Evolutionary conservation across 2,113 vertebrate genomes (phyloP).

Genomic region (Piaya cayana): DNA sequence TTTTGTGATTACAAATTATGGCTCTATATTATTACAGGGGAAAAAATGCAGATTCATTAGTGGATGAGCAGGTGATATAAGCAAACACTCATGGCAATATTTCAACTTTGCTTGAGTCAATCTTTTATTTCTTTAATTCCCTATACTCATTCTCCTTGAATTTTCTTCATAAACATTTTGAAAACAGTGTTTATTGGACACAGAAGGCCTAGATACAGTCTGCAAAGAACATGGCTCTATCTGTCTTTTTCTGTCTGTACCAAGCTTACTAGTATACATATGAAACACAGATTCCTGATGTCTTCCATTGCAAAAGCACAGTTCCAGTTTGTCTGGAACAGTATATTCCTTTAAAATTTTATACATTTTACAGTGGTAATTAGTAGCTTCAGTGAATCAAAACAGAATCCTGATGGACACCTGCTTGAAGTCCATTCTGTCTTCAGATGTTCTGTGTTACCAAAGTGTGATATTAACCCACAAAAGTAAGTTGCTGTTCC

Average conservation of each 20-base stretch:
- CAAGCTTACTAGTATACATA: not conserved
- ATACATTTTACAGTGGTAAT: not conserved
- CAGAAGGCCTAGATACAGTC: not conserved
- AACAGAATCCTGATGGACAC: not conserved
- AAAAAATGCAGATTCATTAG: not conserved
- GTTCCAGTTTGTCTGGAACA: not conserved
- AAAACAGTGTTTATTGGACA: not conserved
- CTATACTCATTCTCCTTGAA: not conserved
- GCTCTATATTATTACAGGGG: not conserved
- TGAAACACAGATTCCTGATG: not conserved
- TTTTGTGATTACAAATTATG: not conserved
- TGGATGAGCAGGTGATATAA: not conserved
- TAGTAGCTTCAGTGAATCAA: not conserved
- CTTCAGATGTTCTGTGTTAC: not conserved
- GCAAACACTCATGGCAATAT: not conserved
- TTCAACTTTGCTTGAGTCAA: not conserved
- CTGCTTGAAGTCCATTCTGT: not conserved
- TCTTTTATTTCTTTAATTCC: not conserved
- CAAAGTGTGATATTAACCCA: not conserved
- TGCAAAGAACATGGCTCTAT: not conserved
- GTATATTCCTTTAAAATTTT: not conserved
- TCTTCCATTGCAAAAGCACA: not conserved
- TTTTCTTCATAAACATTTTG: not conserved
- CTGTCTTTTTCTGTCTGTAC: not conserved
- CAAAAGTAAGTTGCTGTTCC: not conserved